Conservation (phyloP, 2,797 vertebrate genomes). For the Urosaurus nigricauda region DNA sequence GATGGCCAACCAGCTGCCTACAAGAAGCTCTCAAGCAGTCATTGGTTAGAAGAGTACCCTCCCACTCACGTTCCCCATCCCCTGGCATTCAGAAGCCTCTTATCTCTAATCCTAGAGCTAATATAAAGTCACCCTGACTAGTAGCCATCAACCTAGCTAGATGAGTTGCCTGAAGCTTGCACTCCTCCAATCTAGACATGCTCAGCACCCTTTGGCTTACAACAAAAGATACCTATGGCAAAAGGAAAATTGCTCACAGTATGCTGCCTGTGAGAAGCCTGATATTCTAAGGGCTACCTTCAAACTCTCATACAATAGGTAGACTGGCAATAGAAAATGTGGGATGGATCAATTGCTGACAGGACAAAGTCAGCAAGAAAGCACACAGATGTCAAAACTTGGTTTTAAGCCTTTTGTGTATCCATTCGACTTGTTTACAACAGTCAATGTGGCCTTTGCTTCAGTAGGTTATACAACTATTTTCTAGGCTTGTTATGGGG, state of each 20-base stretch:
- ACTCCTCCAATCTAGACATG: neutral
- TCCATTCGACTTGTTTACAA: neutral
- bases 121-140: neutral
- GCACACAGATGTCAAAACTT: neutral
- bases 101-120: neutral
- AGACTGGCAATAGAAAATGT: slow-evolving; percentile 2
- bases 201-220: neutral
- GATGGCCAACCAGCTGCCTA: neutral
- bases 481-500: neutral
- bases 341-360: slow-evolving; percentile 10
- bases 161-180: neutral
- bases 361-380: neutral
- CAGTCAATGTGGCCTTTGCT: neutral
- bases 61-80: neutral
- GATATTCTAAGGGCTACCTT: neutral
- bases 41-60: neutral
- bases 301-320: neutral
- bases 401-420: neutral
- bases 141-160: neutral
- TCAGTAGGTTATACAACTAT: neutral
- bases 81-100: neutral
- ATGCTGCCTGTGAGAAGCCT: neutral
- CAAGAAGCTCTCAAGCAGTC: neutral
- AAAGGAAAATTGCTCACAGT: neutral
- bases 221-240: neutral